These are phyloP conservation scores for Ispidina picta DNA, from an alignment of 2,797 vertebrate species.

Conservation along the genomic window DNA sequence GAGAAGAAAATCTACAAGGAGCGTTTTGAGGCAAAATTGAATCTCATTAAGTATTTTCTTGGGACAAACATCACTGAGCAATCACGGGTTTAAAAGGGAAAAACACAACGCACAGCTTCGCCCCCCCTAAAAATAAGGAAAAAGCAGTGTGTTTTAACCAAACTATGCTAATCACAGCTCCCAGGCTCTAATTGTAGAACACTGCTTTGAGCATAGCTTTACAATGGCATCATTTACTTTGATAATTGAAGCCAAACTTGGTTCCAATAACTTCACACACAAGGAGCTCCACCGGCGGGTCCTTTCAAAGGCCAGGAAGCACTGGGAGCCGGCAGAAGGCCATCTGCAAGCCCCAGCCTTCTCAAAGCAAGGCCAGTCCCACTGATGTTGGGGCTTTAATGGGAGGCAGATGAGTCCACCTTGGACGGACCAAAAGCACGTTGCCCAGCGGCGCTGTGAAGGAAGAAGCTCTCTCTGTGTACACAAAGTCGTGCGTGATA, in stretches of 20 bases:
- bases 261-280: conserved; percentile 62
- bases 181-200: conserved; percentile 39
- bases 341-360: conserved; percentile 80
- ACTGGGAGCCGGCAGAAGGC: conserved; percentile 79
- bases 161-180: conserved; percentile 10
- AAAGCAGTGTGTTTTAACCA: conserved; percentile 11
- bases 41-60: background rate
- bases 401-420: conserved; percentile 42
- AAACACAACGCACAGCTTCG: background rate
- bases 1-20: background rate
- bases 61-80: background rate
- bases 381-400: conserved; percentile 59
- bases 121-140: background rate
- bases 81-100: background rate
- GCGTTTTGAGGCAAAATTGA: background rate
- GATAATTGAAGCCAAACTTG: conserved; percentile 80
- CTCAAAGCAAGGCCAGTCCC: conserved; percentile 76
- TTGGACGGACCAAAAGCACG: background rate
- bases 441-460: background rate
- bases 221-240: conserved; percentile 82
- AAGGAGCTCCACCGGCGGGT: conserved; percentile 72
- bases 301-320: conserved; percentile 86
- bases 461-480: background rate
- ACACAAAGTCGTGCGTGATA: background rate
- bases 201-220: conserved; percentile 70